Base-by-base conservation (phyloP, 2,113 vertebrate species). In the Arvicanthis niloticus region DNA sequence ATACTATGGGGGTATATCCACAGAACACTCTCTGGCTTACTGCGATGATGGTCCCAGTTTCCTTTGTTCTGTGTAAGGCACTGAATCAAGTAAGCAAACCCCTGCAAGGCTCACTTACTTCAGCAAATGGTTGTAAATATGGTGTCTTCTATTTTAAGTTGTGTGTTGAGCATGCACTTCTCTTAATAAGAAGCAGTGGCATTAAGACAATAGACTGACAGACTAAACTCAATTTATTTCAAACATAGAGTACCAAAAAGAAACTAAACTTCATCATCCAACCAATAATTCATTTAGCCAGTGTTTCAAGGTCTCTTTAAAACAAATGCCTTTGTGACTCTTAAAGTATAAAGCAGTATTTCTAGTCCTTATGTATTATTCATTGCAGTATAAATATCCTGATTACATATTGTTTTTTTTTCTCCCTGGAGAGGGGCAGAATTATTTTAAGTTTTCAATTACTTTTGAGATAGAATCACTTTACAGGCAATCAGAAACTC, bases 401-500 rank as follows among this genome's bases (percentile, higher is more conserved):
- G 26, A 65, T 87, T 75, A 17, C 68, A 60, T 40, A 73, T 82
- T 76, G 62, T 40, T 87, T 92, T 40, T 87, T 92, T 6, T 93
- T 85, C 29, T 91, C n/a, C 51, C n/a, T 48, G 3, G 56, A 92
- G 67, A 92, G 60, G 5, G 0, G 45, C 6, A 96, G 22, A 72
- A 58, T 77, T 93, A n/a, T 91, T 86, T 70, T 87, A 56, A 94
- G 78, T 53, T 95, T 93, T 94, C 15, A 70, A 58, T 94, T 48
- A 82, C 51, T 84, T 93, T 56, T 21, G 31, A 85, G 67, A 60
- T 7, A 34, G 40, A 91, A 86, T 86, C 51, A 93, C 65, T 90
- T 90, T 65, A 93, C 3, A 93, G 51, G 42, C 70, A 88, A 93
- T 87, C n/a, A 88, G 84, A 94, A 93, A 53, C 9, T 60, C 45